phyloP scores from a whole-genome alignment of 2,888 invertebrate genomes.

The Elmis aenea region DNA sequence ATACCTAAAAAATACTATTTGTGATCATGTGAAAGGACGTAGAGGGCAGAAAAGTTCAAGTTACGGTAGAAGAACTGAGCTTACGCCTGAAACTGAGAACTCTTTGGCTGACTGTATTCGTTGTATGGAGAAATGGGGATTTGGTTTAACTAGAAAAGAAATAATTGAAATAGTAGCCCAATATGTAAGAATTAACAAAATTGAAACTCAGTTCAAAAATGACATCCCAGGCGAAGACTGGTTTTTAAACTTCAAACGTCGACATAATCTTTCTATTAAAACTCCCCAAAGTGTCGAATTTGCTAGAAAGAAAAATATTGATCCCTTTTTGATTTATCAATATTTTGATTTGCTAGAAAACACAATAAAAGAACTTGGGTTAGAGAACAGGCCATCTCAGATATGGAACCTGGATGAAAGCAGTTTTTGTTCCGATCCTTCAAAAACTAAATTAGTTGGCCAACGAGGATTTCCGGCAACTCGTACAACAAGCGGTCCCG shows the following conservation, averaged over 20 bases:
- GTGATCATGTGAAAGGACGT: conserved; percentile 10
- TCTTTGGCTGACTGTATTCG: conserved; percentile 3
- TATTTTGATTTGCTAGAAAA: conserved; percentile 22
- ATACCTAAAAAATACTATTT: conserved; percentile 10
- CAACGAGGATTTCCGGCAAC: conserved; percentile 5
- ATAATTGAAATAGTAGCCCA: conserved; percentile 22
- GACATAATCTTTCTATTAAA: conserved; percentile 34
- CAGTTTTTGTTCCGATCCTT: conserved; percentile 14
- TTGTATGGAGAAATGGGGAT: conserved; percentile 15
- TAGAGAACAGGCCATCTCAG: conserved; percentile 17
- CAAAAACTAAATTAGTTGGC: conserved; percentile 22
- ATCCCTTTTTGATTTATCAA: conserved; percentile 25
- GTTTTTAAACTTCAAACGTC: conserved; percentile 26
- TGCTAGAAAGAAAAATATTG: conserved; percentile 26
- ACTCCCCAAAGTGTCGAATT: conserved; percentile 36
- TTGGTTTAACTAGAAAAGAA: conserved; percentile 26
- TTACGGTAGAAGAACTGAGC: too few relatives aligned
- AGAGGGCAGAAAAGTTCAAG: conserved; percentile 9
- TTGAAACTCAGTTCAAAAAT: conserved; percentile 28
- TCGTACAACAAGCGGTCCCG: conserved; percentile 9
- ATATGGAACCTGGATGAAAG: conserved; percentile 29
- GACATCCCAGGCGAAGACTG: conserved; percentile 27
- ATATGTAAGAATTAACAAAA: conserved; percentile 24
- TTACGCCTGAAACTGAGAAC: too few relatives aligned
- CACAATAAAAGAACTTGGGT: conserved; percentile 8